Base-by-base conservation (phyloP, 2,113 vertebrate genomes). In the Chrysemys picta region DNA sequence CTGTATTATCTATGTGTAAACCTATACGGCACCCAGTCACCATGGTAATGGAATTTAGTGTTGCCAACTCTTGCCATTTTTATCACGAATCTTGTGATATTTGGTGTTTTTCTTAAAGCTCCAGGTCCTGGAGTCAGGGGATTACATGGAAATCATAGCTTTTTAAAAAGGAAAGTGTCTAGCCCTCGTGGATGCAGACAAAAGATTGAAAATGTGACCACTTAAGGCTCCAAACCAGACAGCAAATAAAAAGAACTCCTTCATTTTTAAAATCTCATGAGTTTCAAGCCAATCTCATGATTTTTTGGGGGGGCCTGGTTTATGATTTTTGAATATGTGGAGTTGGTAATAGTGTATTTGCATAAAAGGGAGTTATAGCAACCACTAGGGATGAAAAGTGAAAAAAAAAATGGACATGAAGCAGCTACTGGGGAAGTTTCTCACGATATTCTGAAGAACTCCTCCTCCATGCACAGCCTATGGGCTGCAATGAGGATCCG, bases 91-190 rank as follows among this genome's bases (percentile, higher is more conserved):
- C 65, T 19, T 69, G 16, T 69, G 35, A n/a, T 69, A 35, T 35
- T 42, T 13, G 47, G 0, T 4, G 45, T 10, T 14, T 9, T 45
- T n/a, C 24, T 75, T 84, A 54, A 35, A 0, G 22, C 5, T 1
- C 1, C 9, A 5, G 27, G 2, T 31, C n/a, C 84, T 12, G 27
- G 47, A 10, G 2, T 10, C 10, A 1, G 0, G 11, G 0, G 1
- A 11, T 42, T 22, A 2, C 6, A 8, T 25, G 65, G 65, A 76
- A 45, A 54, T 5, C 52, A 12, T 5, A 8, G 12, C 31, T 84
- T 84, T n/a, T 38, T 38, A 45, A 76, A 76, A 45, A 45, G 72
- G n/a, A 76, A 14, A 12, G n/a, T 19, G 4, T 38, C n/a, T 38
- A 38, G 65, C 19, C n/a, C n/a, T 72, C n/a, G 7, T n/a, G 35